Evolutionary conservation across 2,888 invertebrate genomes (phyloP), one percentile per base, ranked within the genome.

Genomic region (Diabrotica balteata): DNA sequence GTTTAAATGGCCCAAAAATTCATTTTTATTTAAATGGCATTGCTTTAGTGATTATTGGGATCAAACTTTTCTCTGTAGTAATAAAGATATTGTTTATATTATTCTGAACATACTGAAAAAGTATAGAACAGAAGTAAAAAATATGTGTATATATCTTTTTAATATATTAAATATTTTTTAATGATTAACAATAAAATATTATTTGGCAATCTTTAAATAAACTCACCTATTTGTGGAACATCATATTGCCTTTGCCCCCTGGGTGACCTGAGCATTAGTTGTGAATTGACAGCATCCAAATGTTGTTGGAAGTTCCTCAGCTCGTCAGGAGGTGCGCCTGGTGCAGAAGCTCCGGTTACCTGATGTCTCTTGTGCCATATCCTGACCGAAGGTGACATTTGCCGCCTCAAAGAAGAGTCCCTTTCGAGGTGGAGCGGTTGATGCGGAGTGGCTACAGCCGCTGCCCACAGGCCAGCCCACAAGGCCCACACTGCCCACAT

Each of bases 211-310:
- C 4, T 32, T 32, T 8, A 45, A n/a, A 57, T 44, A 17, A 9
- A 49, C 84, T 82, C 76, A 94, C 94, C 93, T 81, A 94, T 93
- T 86, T 93, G 93, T 76, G 94, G 94, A 74, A 94, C 93, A 85
- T 94, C 94, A 85, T 93, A 94, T 79, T 91, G 90, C 78, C 92
- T 87, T 82, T 89, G 90, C 74, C 91, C 91, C 76, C 93, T 88
- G 70, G 92, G 88, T 68, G 92, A 90, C 75, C 93, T 88, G 80
- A 92, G 85, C 91, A 94, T 92, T 85, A 93, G 88, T 84, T 93
- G 93, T 68, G 83, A 77, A 69, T 74, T 77, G 72, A 73, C 80
- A 84, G 85, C 66, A 82, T 84, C 72, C 17, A 68, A 55, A 32
- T 61, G 68, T 22, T 73, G 74, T 52, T 73, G 73, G 63, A 72